Evolutionary conservation across 2,888 invertebrate species (phyloP).

Genomic region (Lycocerus yunnanus): DNA sequence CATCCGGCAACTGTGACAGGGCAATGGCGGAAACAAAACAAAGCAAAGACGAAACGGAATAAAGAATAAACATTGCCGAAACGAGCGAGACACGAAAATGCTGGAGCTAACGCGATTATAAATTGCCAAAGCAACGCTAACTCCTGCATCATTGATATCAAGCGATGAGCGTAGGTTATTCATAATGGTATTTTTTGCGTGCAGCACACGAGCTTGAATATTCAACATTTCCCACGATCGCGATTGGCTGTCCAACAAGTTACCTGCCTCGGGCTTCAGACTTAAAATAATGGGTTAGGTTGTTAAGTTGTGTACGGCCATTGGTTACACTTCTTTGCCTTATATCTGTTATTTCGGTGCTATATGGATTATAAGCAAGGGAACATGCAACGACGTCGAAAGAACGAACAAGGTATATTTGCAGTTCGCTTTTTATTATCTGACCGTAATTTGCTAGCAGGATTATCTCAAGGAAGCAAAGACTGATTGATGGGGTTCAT

Average conservation of each 20-base stretch:
- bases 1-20: slow-evolving; percentile 40
- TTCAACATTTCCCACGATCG: slow-evolving; percentile 37
- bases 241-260: slow-evolving; percentile 39
- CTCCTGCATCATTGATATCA: slow-evolving; percentile 32
- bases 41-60: slow-evolving; percentile 35
- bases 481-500: slow-evolving; percentile 17
- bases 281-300: slow-evolving; percentile 35
- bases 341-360: slow-evolving; percentile 10
- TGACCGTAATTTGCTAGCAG: slow-evolving; percentile 17
- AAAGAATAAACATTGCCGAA: slow-evolving; percentile 37
- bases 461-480: slow-evolving; percentile 7
- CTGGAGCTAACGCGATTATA: slow-evolving; percentile 39
- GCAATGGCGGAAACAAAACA: slow-evolving; percentile 40
- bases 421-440: slow-evolving; percentile 19
- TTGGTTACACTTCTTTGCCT: slow-evolving; percentile 19
- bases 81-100: slow-evolving; percentile 36
- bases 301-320: slow-evolving; percentile 21
- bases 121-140: slow-evolving; percentile 33
- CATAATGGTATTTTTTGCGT: slow-evolving; percentile 31
- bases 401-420: slow-evolving; percentile 17
- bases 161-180: slow-evolving; percentile 29
- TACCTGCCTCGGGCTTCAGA: slow-evolving; percentile 34
- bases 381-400: slow-evolving; percentile 4
- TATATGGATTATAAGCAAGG: slow-evolving; percentile 15
- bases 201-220: slow-evolving; percentile 31